Percentiles rank a stretch among this genome's conserved stretches.
phyloP scores from a whole-genome alignment of 2,113 vertebrate species.

The Circaetus gallicus region DNA sequence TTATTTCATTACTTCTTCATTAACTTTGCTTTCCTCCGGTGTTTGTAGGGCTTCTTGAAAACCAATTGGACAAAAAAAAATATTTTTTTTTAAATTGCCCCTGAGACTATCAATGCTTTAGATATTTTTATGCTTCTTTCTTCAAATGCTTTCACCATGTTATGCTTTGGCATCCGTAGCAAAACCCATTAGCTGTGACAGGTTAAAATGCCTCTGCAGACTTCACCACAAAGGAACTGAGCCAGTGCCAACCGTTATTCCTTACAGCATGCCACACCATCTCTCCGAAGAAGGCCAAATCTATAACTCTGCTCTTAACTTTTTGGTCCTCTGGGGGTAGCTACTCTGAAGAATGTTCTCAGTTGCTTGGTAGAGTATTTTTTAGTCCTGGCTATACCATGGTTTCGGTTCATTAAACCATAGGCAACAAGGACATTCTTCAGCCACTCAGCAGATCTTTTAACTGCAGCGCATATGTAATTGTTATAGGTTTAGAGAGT shows the following conservation, averaged over 20 bases:
- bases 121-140: constrained; percentile 31
- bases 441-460: background rate
- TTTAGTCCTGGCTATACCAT: background rate
- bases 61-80: background rate
- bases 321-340: background rate
- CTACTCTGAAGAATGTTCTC: background rate
- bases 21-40: background rate
- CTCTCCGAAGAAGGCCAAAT: background rate
- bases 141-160: constrained; percentile 59
- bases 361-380: background rate
- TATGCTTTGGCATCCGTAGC: constrained; percentile 53
- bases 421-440: background rate
- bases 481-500: background rate
- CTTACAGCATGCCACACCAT: background rate
- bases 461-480: background rate
- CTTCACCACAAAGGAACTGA: constrained; percentile 50
- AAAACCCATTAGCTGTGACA: constrained; percentile 67
- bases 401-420: background rate
- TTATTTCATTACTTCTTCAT: constrained; percentile 62
- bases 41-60: constrained; percentile 15
- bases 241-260: background rate
- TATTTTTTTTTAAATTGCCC: background rate
- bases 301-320: background rate
- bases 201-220: constrained; percentile 54
- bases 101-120: constrained; percentile 32